Conservation (phyloP, 2,113 vertebrate genomes). For the Ptyas mucosa region DNA sequence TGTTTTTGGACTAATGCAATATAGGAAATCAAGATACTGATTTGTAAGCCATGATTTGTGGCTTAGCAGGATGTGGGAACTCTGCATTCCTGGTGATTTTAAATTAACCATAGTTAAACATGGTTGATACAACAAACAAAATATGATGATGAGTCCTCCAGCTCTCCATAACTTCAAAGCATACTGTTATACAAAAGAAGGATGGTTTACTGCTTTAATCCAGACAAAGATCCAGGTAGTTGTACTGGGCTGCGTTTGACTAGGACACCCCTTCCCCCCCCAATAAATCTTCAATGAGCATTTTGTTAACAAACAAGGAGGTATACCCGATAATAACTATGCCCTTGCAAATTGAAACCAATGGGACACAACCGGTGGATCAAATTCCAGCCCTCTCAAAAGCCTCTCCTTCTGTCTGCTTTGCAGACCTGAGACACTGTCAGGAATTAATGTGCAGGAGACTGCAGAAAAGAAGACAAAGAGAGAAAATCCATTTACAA, state of each 20-base stretch:
- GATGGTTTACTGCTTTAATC: neutral
- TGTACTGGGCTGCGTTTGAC: neutral
- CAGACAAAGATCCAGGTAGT: neutral
- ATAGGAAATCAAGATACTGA: neutral
- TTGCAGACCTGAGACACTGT: neutral
- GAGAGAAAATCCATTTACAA: neutral
- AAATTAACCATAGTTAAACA: neutral
- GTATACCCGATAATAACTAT: neutral
- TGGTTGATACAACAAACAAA: neutral
- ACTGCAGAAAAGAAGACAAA: neutral
- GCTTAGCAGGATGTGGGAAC: neutral
- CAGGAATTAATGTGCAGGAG: neutral
- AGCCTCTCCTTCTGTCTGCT: neutral
- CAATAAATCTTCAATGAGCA: neutral
- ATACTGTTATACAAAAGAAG: neutral
- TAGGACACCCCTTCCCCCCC: no score
- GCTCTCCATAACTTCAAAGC: neutral
- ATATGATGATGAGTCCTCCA: neutral
- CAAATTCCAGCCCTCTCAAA: neutral
- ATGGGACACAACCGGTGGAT: neutral
- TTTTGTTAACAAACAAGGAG: neutral
- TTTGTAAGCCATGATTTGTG: neutral
- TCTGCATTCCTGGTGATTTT: neutral
- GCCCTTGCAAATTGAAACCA: neutral
- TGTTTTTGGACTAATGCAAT: neutral